A percentile compares a stretch with the other conserved stretches of the same genome.
Evolutionary conservation across 2,888 invertebrate species (phyloP).

Genomic region (Epirrita christyi): DNA sequence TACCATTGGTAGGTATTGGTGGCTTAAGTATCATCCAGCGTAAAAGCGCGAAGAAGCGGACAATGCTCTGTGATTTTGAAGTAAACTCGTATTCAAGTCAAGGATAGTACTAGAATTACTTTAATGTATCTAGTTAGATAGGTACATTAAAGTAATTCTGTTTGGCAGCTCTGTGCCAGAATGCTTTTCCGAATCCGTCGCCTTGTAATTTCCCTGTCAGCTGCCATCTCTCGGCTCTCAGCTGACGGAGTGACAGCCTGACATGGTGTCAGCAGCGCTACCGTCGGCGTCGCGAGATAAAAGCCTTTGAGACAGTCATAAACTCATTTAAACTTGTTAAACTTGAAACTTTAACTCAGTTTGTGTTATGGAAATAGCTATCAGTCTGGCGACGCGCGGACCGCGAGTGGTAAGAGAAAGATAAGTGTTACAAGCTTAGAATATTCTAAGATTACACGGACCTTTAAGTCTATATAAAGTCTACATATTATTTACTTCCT

Average conservation of each 20-base stretch:
- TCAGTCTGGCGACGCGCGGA: not conserved
- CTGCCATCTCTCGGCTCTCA: slow-evolving; percentile 7
- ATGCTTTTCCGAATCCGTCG: slow-evolving; percentile 6
- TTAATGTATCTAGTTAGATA: too few species aligned
- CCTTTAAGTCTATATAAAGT: too few species aligned
- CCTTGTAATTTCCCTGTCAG: slow-evolving; percentile 5
- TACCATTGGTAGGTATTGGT: too few species aligned
- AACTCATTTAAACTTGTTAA: slow-evolving; percentile 24
- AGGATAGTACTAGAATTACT: too few species aligned
- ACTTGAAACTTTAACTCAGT: slow-evolving; percentile 30
- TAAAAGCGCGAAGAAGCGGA: too few species aligned
- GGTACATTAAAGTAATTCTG: not conserved
- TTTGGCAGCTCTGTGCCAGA: slow-evolving; percentile 2
- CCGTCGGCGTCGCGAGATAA: slow-evolving; percentile 27
- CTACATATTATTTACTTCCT: too few species aligned
- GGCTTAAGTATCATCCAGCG: too few species aligned
- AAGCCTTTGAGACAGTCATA: slow-evolving; percentile 32
- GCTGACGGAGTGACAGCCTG: slow-evolving; percentile 11
- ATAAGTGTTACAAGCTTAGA: too few species aligned
- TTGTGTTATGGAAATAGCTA: slow-evolving; percentile 10
- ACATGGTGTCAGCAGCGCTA: slow-evolving; percentile 25
- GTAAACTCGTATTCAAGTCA: too few species aligned
- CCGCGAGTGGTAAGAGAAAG: not conserved
- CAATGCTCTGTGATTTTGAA: too few species aligned
- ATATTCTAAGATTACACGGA: too few species aligned